These are phyloP conservation scores for Tineola bisselliella DNA, from an alignment of 2,888 invertebrate genomes.

Conservation along the genomic window DNA sequence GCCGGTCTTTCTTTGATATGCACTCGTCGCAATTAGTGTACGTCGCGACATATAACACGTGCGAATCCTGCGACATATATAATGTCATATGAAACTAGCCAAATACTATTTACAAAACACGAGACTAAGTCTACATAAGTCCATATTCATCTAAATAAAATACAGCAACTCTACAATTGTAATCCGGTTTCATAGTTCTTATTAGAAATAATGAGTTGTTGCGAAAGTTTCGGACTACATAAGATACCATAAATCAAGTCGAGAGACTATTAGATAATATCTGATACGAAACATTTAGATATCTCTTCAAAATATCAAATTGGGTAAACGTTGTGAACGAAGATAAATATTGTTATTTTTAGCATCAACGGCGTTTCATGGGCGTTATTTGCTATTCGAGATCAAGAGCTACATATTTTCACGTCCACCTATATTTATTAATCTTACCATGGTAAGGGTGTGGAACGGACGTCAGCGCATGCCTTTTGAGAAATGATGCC, in stretches of 20 bases:
- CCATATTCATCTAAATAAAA: not conserved
- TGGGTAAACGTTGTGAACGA: not conserved
- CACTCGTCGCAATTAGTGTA: slow-evolving; percentile 64
- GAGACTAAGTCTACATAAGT: not conserved
- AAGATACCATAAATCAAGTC: not conserved
- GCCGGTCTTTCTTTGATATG: slow-evolving; percentile 65
- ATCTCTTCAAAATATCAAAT: not conserved
- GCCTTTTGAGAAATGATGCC: slow-evolving; percentile 67
- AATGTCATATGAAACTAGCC: not conserved
- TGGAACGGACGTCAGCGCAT: slow-evolving; percentile 52
- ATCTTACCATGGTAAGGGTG: slow-evolving; percentile 35
- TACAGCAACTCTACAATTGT: not conserved
- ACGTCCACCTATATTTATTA: slow-evolving; percentile 63
- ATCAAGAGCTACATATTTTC: slow-evolving; percentile 45
- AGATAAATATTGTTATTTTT: not conserved
- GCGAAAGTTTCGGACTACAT: not conserved
- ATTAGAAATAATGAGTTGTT: not conserved
- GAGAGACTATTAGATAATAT: not conserved
- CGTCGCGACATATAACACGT: slow-evolving; percentile 29
- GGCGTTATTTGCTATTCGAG: not conserved
- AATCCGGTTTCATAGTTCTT: not conserved
- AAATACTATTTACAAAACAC: not conserved
- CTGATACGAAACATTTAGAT: not conserved
- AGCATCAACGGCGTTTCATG: too few relatives aligned
- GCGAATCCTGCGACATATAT: not conserved